Base-by-base conservation (phyloP, 2,797 vertebrate species). In the Darevskia nairensis region DNA sequence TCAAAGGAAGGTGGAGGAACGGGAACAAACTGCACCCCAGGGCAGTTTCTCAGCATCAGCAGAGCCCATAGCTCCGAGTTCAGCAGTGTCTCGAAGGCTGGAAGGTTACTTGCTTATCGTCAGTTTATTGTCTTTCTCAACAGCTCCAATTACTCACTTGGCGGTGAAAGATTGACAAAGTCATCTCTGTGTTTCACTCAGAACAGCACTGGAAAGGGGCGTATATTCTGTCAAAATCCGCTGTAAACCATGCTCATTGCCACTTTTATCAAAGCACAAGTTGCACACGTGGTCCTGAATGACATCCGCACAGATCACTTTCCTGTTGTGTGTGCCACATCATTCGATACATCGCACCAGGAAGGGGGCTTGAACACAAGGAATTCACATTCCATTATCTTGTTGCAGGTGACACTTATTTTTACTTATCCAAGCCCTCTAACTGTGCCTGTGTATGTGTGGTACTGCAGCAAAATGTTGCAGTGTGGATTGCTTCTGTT, bases 121-220 rank as follows among this genome's bases (percentile, higher is more conserved):
- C 8, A 29, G 4, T 21, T 71, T 35, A 10, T n/a, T 86, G 80
- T 68, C 77, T 84, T 86, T 61, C 85, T 10, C n/a, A 92, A 39
- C 29, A 17, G 0, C 1, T n/a, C 66, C 85, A 68, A 72, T 89
- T 7, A 0, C 59, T 29, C 35, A 46, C 9, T 39, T 8, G 61
- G 35, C 46, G 50, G 50, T 25, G 74, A 41, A 81, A 80, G 25
- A 66, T 55, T 61, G 83, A 68, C 39, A 77, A 55, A 69, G 44
- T 17, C 46, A 25, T 25, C 27, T 68, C 39, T 68, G 32, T 85
- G 66, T 69, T 89, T 82, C 64, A 69, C 55, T 23, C 5, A 61
- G 19, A 75, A 55, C 46, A 59, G 68, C 35, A 21, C 19, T 32
- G 55, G 44, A 59, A n/a, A 78, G 29, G 0, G 72, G 29, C 41